Conservation (phyloP, 2,888 invertebrate genomes). For the Drosophila lutescens region DNA sequence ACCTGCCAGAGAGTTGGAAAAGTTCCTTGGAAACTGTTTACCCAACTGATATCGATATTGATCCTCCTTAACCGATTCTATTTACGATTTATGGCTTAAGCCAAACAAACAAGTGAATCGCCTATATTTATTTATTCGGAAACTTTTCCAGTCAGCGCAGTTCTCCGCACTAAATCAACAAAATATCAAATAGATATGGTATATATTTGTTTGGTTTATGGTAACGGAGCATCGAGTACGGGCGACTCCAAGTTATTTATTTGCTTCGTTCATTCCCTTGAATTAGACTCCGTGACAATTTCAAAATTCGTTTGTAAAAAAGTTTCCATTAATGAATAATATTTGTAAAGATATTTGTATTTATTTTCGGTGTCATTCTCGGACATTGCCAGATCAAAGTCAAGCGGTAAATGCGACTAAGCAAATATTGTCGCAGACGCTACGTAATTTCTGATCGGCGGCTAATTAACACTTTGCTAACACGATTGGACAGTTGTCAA, state of each 20-base stretch:
- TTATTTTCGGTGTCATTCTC: slow-evolving; percentile 23
- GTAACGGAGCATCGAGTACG: slow-evolving; percentile 17
- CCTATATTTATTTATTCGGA: slow-evolving; percentile 17
- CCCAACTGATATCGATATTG: slow-evolving; percentile 7
- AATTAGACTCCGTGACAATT: slow-evolving; percentile 64
- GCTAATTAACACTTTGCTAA: slow-evolving; percentile 67
- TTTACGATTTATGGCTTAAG: slow-evolving; percentile 17
- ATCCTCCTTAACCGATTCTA: slow-evolving; percentile 14
- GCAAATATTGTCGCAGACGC: slow-evolving; percentile 59
- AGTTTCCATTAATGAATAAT: slow-evolving; percentile 58
- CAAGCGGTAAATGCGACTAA: slow-evolving; percentile 13
- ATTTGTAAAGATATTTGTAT: slow-evolving; percentile 39
- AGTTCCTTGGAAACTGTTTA: slow-evolving; percentile 2
- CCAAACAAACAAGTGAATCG: slow-evolving; percentile 62
- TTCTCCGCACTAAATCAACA: slow-evolving; percentile 38
- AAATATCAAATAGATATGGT: slow-evolving; percentile 31
- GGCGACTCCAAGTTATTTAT: slow-evolving; percentile 54
- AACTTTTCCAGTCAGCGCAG: slow-evolving; percentile 59
- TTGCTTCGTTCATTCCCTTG: slow-evolving; percentile 60
- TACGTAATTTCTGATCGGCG: slow-evolving; percentile 58
- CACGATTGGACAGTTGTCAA: slow-evolving; percentile 33
- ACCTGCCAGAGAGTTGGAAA: slow-evolving; percentile 1
- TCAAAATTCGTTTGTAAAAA: slow-evolving; percentile 54
- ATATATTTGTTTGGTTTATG: slow-evolving; percentile 33
- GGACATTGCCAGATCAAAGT: slow-evolving; percentile 17